Conservation (phyloP, 2,888 invertebrate genomes). For the Asteroscopus sphinx region DNA sequence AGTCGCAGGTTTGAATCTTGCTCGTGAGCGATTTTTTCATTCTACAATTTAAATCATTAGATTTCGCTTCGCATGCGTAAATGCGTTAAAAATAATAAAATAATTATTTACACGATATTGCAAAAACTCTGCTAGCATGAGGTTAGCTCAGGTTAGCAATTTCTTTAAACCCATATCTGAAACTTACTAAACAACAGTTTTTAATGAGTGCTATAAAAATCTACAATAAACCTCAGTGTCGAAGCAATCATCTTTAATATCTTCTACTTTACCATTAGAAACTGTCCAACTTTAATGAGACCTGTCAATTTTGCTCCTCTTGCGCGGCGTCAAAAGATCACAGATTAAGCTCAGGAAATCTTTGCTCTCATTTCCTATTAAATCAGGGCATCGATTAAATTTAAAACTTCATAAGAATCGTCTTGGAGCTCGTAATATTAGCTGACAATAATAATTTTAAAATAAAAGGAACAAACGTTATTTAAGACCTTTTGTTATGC, state of each 20-base stretch:
- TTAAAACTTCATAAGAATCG: slow-evolving; percentile 44
- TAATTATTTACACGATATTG: too few relatives aligned
- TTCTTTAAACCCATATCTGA: neutral
- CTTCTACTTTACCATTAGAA: slow-evolving; percentile 66
- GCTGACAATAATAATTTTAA: slow-evolving; percentile 16
- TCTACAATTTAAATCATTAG: too few relatives aligned
- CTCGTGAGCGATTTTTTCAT: too few relatives aligned
- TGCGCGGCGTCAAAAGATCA: slow-evolving; percentile 68
- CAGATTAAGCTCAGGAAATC: slow-evolving; percentile 67
- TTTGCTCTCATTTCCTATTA: slow-evolving; percentile 60
- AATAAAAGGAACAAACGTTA: slow-evolving; percentile 17
- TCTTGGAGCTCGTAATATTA: slow-evolving; percentile 17
- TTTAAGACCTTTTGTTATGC: slow-evolving; percentile 3
- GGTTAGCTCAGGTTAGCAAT: neutral
- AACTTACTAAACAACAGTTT: slow-evolving; percentile 19
- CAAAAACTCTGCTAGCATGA: too few relatives aligned
- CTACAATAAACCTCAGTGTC: slow-evolving; percentile 38
- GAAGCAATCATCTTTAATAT: slow-evolving; percentile 55
- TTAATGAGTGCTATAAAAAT: slow-evolving; percentile 32
- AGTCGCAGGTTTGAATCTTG: too few relatives aligned
- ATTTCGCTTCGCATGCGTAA: too few relatives aligned
- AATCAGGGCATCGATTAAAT: slow-evolving; percentile 60
- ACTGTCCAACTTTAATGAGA: slow-evolving; percentile 78
- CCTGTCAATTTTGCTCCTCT: slow-evolving; percentile 76
- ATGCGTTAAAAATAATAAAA: too few relatives aligned